Percentiles rank a stretch among this genome's conserved stretches.
Conservation (phyloP, 2,888 invertebrate genomes). For the Drosophila meridionalis region DNA sequence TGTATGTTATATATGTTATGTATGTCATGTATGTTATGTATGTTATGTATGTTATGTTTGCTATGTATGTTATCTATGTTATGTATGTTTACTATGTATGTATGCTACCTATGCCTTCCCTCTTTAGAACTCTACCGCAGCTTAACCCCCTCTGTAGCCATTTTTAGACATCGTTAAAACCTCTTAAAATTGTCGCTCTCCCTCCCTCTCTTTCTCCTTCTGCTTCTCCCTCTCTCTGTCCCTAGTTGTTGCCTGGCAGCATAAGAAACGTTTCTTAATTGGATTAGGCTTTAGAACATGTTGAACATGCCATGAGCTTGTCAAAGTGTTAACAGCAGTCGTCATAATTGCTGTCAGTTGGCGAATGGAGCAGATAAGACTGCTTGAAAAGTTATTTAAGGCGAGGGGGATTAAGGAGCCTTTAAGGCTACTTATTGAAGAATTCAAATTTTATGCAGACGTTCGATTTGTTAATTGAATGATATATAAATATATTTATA, state of each 20-base stretch:
- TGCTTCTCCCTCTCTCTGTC: neutral
- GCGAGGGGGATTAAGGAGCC: neutral
- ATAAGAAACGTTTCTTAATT: conserved; percentile 53
- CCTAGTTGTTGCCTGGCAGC: conserved; percentile 16
- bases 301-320: conserved; percentile 37
- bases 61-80: conserved; percentile 1
- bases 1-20: neutral
- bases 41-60: neutral
- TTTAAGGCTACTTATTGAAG: neutral
- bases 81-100: neutral
- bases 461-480: neutral
- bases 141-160: conserved; percentile 32
- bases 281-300: conserved; percentile 46
- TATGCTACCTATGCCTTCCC: neutral
- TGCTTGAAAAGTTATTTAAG: neutral
- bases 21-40: neutral
- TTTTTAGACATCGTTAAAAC: conserved; percentile 39
- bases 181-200: neutral
- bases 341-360: conserved; percentile 21
- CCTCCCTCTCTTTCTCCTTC: neutral
- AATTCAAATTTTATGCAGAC: neutral
- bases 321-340: conserved; percentile 9
- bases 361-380: neutral
- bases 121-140: conserved; percentile 13
- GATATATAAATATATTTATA: too few relatives aligned